Evolutionary conservation across 2,888 invertebrate genomes (phyloP).

Genomic region (Strigamia maritima): DNA sequence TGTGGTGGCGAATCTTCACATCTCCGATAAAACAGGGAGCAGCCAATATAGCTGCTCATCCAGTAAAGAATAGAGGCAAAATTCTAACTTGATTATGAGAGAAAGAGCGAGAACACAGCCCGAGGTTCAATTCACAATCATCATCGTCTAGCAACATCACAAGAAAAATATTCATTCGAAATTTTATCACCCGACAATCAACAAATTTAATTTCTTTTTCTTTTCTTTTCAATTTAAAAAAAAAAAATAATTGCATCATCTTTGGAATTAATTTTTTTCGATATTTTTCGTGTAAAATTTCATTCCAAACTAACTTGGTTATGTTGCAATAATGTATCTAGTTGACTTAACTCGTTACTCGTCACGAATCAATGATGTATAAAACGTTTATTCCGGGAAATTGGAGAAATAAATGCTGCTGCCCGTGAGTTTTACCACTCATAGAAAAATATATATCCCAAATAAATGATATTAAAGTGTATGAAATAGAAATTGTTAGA

Average conservation of each 20-base stretch:
- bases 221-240: background rate
- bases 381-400: background rate
- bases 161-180: background rate
- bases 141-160: constrained; percentile 1
- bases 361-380: background rate
- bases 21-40: background rate
- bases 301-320: background rate
- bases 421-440: background rate
- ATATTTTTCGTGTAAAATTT: background rate
- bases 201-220: constrained; percentile 4
- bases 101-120: constrained; percentile 3
- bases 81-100: constrained; percentile 24
- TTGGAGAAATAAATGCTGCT: background rate
- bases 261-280: background rate
- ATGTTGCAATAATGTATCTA: no score
- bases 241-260: background rate
- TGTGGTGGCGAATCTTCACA: constrained; percentile 20
- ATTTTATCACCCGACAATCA: background rate
- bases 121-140: background rate
- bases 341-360: background rate
- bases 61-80: background rate
- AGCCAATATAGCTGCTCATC: background rate
- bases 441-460: no score
- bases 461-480: no score
- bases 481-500: no score